Conservation (phyloP, 2,797 vertebrate species). For the Rhinoraja longicauda region DNA sequence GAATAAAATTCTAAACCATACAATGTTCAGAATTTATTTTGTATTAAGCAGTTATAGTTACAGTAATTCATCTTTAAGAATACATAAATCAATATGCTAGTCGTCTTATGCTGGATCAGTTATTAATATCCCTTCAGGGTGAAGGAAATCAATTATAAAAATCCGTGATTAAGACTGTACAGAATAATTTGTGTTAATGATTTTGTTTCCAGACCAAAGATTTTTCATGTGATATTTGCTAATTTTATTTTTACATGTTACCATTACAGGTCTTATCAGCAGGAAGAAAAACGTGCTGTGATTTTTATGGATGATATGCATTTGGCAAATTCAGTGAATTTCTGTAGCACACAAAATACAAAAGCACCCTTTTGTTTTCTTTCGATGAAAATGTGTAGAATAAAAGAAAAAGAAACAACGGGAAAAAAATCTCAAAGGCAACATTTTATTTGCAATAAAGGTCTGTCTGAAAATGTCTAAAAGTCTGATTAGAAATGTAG, state of each 20-base stretch:
- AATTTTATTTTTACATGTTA: constrained; percentile 21
- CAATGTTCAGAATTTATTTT: constrained; percentile 18
- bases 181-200: constrained; percentile 39
- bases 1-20: background rate
- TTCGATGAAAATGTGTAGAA: background rate
- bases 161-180: constrained; percentile 32
- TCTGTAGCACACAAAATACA: background rate
- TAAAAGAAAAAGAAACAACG: background rate
- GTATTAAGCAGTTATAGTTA: background rate
- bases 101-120: constrained; percentile 34
- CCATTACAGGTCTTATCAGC: background rate
- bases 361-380: background rate
- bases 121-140: constrained; percentile 26
- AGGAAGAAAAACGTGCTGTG: background rate
- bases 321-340: background rate
- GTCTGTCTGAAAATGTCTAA: background rate
- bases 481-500: background rate
- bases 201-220: constrained; percentile 37
- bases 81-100: constrained; percentile 35
- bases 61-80: constrained; percentile 25
- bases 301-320: constrained; percentile 5
- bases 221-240: constrained; percentile 38
- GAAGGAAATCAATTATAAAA: constrained; percentile 36
- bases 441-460: background rate
- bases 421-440: background rate